Percentiles rank a stretch among this genome's conserved stretches.
Evolutionary conservation across 2,888 invertebrate species (phyloP).

Genomic region (Dinocampus coccinellae): DNA sequence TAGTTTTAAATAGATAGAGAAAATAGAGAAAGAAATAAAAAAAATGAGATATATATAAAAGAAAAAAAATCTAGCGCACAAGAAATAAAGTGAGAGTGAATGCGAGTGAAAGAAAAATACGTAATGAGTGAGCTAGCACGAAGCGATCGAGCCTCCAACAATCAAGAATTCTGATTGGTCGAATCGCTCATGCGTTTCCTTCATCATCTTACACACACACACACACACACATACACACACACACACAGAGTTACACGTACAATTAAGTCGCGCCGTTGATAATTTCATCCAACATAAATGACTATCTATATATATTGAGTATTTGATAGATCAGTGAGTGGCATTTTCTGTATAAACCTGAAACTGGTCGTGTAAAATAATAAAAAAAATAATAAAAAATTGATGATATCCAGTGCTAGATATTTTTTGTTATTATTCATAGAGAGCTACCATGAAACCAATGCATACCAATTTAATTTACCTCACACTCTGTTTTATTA

Average conservation of each 20-base stretch:
- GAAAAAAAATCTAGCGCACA: background rate
- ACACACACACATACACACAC: too few relatives aligned
- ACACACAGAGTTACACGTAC: too few relatives aligned
- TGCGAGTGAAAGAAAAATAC: background rate
- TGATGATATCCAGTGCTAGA: background rate
- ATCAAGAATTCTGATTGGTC: conserved; percentile 6
- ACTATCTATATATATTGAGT: background rate
- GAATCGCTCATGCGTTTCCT: background rate
- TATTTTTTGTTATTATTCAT: background rate
- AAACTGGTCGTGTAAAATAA: background rate
- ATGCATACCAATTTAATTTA: too few relatives aligned
- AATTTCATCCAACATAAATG: background rate
- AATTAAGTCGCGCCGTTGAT: background rate
- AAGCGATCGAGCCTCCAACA: conserved; percentile 27
- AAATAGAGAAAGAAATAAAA: background rate
- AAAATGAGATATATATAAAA: background rate
- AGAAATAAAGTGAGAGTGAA: conserved; percentile 10
- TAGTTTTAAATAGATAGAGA: background rate
- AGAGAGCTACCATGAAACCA: too few relatives aligned
- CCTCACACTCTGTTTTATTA: too few relatives aligned
- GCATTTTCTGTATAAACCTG: conserved; percentile 5
- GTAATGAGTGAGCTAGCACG: conserved; percentile 7
- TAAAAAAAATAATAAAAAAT: background rate
- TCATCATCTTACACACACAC: too few relatives aligned
- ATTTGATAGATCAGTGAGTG: background rate